Conservation (phyloP, 2,888 invertebrate species). For the Fragum sueziense region DNA sequence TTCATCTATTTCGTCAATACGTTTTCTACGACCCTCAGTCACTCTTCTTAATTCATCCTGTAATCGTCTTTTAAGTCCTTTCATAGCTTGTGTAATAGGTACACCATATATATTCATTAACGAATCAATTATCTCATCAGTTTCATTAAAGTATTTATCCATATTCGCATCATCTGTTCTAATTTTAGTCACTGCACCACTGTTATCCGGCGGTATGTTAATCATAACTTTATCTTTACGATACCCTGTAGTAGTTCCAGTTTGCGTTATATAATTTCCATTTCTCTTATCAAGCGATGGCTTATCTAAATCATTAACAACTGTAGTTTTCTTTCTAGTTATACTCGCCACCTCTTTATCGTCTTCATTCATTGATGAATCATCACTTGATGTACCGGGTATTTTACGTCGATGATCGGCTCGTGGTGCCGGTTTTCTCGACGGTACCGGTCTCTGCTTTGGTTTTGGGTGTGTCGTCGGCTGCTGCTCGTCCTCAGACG, state of each 20-base stretch:
- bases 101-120: slow-evolving; percentile 79
- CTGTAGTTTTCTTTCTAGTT: slow-evolving; percentile 56
- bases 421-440: slow-evolving; percentile 53
- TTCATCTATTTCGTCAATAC: slow-evolving; percentile 83
- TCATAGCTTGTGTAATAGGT: slow-evolving; percentile 80
- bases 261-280: slow-evolving; percentile 64
- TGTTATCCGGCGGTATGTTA: slow-evolving; percentile 64
- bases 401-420: slow-evolving; percentile 53
- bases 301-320: slow-evolving; percentile 66
- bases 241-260: slow-evolving; percentile 37
- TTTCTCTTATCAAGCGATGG: slow-evolving; percentile 66
- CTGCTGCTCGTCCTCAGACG: slow-evolving; percentile 70
- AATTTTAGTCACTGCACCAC: slow-evolving; percentile 30
- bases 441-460: slow-evolving; percentile 50
- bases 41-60: slow-evolving; percentile 83
- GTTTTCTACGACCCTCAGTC: slow-evolving; percentile 80
- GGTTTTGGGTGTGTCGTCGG: slow-evolving; percentile 55
- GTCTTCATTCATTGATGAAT: slow-evolving; percentile 75
- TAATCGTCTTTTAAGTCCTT: slow-evolving; percentile 80
- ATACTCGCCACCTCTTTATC: slow-evolving; percentile 74
- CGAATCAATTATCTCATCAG: slow-evolving; percentile 76
- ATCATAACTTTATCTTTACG: slow-evolving; percentile 60
- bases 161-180: slow-evolving; percentile 49
- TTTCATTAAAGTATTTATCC: slow-evolving; percentile 70
- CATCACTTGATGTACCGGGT: slow-evolving; percentile 67